These are phyloP conservation scores for Hirundichthys speculiger DNA, from an alignment of 2,113 vertebrate species.

Conservation along the genomic window DNA sequence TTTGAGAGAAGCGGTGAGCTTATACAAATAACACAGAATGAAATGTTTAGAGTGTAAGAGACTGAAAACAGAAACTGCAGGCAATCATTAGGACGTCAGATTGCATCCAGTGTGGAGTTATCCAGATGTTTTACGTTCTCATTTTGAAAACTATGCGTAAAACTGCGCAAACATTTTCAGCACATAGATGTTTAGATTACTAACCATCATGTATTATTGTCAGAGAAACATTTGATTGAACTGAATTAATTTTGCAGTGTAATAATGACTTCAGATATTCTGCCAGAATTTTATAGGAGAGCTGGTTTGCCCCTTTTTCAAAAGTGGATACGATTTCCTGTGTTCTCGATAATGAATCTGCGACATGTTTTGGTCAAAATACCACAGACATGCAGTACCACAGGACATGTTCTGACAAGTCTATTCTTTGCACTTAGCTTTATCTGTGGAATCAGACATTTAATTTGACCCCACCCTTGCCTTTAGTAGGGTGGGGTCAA, in stretches of 20 bases:
- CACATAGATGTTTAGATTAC: conserved; percentile 12
- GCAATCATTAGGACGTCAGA: conserved; percentile 18
- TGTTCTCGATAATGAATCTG: too few species aligned
- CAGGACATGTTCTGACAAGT: too few species aligned
- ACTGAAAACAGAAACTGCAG: conserved; percentile 9
- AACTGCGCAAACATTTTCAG: not conserved
- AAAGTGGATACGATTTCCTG: too few species aligned
- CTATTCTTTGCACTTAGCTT: too few species aligned
- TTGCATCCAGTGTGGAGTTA: conserved; percentile 27
- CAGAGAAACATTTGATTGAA: conserved; percentile 3
- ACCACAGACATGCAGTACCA: too few species aligned
- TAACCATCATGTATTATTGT: not conserved
- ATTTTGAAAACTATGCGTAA: not conserved
- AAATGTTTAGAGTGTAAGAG: conserved; percentile 13
- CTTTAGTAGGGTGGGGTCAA: too few species aligned
- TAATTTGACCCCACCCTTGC: too few species aligned
- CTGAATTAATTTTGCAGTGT: not conserved
- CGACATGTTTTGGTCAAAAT: too few species aligned
- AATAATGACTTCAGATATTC: not conserved
- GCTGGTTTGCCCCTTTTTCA: too few species aligned
- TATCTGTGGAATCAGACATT: too few species aligned
- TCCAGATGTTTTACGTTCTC: conserved; percentile 15
- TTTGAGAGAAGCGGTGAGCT: conserved; percentile 7
- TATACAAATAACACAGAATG: conserved; percentile 18
- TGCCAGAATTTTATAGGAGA: not conserved